These are phyloP conservation scores for Leucania comma DNA, from an alignment of 2,888 invertebrate genomes.

Conservation along the genomic window DNA sequence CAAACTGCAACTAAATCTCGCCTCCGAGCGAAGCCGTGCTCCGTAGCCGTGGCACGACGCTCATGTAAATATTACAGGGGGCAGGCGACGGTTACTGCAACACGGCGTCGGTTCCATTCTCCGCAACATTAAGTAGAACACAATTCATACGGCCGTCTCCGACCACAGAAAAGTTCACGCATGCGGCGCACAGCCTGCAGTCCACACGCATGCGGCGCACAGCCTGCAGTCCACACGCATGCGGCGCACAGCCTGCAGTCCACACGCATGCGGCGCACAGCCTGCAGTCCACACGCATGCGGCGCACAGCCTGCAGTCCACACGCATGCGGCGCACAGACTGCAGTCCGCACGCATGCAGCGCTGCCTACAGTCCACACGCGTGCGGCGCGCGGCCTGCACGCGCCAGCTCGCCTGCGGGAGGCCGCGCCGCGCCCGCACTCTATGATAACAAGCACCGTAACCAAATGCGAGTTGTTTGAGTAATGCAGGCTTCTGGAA, in stretches of 20 bases:
- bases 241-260: no score
- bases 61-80: background rate
- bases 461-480: slow-evolving; percentile 82
- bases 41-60: background rate
- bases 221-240: background rate
- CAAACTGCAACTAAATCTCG: slow-evolving; percentile 19
- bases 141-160: slow-evolving; percentile 7
- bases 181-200: background rate
- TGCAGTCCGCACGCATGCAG: background rate
- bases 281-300: no score
- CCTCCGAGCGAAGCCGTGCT: background rate
- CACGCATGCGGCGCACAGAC: no score
- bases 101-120: slow-evolving; percentile 7
- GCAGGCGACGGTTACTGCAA: background rate
- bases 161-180: background rate
- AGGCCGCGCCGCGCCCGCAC: slow-evolving; percentile 44
- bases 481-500: slow-evolving; percentile 72
- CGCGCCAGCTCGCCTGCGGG: no score
- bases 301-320: no score
- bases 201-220: background rate
- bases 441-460: slow-evolving; percentile 79
- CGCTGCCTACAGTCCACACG: no score
- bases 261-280: no score
- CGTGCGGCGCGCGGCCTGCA: no score
- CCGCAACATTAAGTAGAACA: slow-evolving; percentile 25